phyloP scores from a whole-genome alignment of 2,888 invertebrate genomes.

The Micropterix aruncella region DNA sequence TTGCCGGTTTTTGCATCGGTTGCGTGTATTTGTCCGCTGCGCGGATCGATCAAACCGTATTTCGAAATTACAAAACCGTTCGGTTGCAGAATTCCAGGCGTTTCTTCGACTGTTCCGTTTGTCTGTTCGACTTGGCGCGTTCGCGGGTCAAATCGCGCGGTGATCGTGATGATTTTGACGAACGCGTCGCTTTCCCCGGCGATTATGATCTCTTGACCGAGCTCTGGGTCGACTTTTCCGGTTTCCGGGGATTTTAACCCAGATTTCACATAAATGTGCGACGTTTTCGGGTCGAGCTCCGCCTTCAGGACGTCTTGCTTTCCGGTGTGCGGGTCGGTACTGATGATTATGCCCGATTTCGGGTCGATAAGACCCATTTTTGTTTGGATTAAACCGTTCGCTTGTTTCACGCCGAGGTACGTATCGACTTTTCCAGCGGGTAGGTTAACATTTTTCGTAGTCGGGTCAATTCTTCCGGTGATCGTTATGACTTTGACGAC shows the following conservation, averaged over 20 bases:
- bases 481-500: constrained; percentile 39
- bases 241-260: constrained; percentile 45
- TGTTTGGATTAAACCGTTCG: background rate
- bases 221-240: constrained; percentile 37
- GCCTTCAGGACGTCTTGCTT: constrained; percentile 30
- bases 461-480: constrained; percentile 25
- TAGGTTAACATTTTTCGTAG: constrained; percentile 23
- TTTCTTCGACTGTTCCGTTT: constrained; percentile 38
- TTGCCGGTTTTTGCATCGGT: constrained; percentile 46
- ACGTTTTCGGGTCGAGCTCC: constrained; percentile 35
- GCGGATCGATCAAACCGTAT: constrained; percentile 45
- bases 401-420: constrained; percentile 39
- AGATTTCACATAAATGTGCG: constrained; percentile 34
- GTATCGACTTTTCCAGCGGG: constrained; percentile 41
- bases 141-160: constrained; percentile 44
- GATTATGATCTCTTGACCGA: constrained; percentile 45
- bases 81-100: constrained; percentile 8
- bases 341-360: constrained; percentile 37
- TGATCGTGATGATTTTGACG: constrained; percentile 42
- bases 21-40: constrained; percentile 40
- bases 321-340: constrained; percentile 30
- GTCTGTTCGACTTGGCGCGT: constrained; percentile 42
- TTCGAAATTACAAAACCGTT: constrained; percentile 38
- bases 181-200: constrained; percentile 36
- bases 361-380: constrained; percentile 42